Base-by-base conservation (phyloP, 2,888 invertebrate genomes). In the Diplazon laetatorius region DNA sequence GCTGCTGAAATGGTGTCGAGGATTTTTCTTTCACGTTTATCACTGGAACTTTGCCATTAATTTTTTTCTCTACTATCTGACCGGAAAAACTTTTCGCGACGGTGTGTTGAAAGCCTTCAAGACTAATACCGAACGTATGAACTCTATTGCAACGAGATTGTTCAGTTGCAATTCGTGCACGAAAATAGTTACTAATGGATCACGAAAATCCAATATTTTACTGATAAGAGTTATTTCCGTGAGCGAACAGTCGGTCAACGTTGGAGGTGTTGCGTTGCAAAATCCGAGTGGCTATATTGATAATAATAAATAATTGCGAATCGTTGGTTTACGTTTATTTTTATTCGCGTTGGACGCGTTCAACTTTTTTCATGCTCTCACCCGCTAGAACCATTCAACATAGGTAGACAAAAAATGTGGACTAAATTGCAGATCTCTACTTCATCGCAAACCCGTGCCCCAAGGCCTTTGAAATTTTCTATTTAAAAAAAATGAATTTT, bases 1-100 rank as follows among this genome's bases (percentile, higher is more conserved):
- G 82, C 78, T 91, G 20, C 76, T 91, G 8, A 91, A 91, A 72
- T 89, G 89, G 87, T 85, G 90, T 25, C 86, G 90, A 0, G 89
- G 89, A n/a, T 85, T 91, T 25, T 89, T 85, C 76, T 91, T 91
- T 70, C 89, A 88, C 35, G 81, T 91, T 14, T 91, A 91, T 74
- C 90, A 91, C 46, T 88, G 89, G 85, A 91, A 90, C 79, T 91
- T 90, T 76, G 87, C 88, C 10, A 87, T 90, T 35, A 91, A 91
- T 71, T 91, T 91, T 69, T 90, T 91, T 73, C 84, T 91, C 9
- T 91, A 91, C 72, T 91, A 87, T 78, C 84, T 90, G 1, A 87
- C 91, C 5, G 91, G 91, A 22, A 83, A 88, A 50, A 90, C 89
- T 71, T 91, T 91, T 75, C 83, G 90, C 25, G 83, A 78, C 22